Percentiles rank a stretch among this genome's conserved stretches.
These are phyloP conservation scores for Trematocara variabile DNA, from an alignment of 2,113 vertebrate species.

Conservation along the genomic window DNA sequence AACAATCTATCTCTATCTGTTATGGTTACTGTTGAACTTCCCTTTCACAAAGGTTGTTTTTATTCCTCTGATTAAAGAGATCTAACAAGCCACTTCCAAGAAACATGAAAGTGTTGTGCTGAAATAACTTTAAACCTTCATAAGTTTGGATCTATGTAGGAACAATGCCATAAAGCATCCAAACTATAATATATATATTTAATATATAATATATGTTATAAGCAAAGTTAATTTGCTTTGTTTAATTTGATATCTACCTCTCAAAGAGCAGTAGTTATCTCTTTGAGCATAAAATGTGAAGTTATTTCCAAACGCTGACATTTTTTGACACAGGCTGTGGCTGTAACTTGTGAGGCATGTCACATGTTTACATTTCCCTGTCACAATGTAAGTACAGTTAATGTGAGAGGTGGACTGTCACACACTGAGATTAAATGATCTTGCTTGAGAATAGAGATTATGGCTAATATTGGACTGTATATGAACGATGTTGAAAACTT, in stretches of 20 bases:
- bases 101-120: background rate
- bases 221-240: background rate
- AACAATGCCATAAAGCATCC: background rate
- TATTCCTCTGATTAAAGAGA: background rate
- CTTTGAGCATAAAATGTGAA: background rate
- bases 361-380: background rate
- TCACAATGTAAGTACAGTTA: background rate
- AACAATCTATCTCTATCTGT: background rate
- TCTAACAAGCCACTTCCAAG: background rate
- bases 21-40: background rate
- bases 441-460: background rate
- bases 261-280: background rate
- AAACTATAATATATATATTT: background rate
- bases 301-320: background rate
- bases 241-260: background rate
- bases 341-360: background rate
- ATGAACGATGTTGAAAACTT: background rate
- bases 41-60: background rate
- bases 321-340: background rate
- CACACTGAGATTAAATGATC: background rate
- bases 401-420: background rate
- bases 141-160: background rate
- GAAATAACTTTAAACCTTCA: background rate
- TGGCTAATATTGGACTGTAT: background rate
- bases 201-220: background rate